Evolutionary conservation across 2,888 invertebrate genomes (phyloP).

Genomic region (Ellobium chinense): DNA sequence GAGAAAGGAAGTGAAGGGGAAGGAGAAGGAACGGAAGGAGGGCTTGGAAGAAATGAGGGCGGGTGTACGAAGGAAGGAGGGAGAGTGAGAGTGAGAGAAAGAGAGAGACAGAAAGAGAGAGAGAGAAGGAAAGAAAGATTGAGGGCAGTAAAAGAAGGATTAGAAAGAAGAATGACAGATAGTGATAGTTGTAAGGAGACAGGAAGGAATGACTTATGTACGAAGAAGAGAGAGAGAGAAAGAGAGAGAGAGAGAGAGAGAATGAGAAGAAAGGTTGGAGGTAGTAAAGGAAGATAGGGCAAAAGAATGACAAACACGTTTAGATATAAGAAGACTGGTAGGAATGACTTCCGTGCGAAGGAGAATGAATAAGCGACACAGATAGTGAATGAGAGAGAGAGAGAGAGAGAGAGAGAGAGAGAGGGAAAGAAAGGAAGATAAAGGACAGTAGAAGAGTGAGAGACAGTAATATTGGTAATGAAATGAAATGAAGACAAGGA

Average conservation of each 20-base stretch:
- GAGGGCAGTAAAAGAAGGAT: too few species aligned
- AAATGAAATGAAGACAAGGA: not conserved
- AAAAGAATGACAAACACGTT: not conserved
- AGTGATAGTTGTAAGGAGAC: slow-evolving; percentile 4
- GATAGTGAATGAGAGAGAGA: not conserved
- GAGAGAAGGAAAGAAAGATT: not conserved
- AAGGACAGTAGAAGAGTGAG: slow-evolving; percentile 6
- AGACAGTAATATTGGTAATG: too few species aligned
- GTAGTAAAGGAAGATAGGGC: not conserved
- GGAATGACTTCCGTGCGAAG: not conserved
- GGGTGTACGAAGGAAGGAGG: not conserved
- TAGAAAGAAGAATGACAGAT: too few species aligned
- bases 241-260: not conserved
- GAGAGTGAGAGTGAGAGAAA: not conserved
- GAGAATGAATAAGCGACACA: not conserved
- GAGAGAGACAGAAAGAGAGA: not conserved
- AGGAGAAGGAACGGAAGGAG: not conserved
- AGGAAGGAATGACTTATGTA: not conserved
- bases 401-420: not conserved
- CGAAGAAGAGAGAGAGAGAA: slow-evolving; percentile 1
- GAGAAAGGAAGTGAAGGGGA: too few species aligned
- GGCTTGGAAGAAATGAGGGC: not conserved
- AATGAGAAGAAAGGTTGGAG: not conserved
- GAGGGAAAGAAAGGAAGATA: not conserved
- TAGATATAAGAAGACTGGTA: not conserved